Base-by-base conservation (phyloP, 2,888 invertebrate genomes). In the Andrena bicolor region DNA sequence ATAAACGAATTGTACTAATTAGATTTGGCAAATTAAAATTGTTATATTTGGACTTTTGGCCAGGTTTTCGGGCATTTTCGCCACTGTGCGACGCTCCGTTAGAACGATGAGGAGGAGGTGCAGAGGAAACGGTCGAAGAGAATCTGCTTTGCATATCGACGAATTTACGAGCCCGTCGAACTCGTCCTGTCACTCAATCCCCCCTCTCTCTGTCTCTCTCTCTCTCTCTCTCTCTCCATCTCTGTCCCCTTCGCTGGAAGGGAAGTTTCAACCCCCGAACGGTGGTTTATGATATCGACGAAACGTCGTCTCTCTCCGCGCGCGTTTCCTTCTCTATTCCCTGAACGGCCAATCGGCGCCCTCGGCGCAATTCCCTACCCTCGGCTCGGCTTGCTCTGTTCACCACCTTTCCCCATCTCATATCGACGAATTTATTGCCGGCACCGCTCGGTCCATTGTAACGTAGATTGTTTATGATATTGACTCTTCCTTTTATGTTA, bases 401-500 rank as follows among this genome's bases (percentile, higher is more conserved):
- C 76, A 63, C 69, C 82, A 76, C 82, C 74, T 82, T 82, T 60
- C 72, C 82, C 73, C 66, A 56, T 82, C 84, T 84, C 87, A 75
- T 91, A 91, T 91, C 91, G 89, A 91, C 89, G 89, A 91, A 91
- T 91, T 91, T 90, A 91, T 90, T 76, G 86, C 78, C 80, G 85
- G 49, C 68, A 70, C 68, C 72, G 82, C 80, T 86, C 84, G 86
- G 86, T 78, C 89, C 83, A 88, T 90, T 90, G 90, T 90, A 88
- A 86, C 88, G 76, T 81, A 77, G 87, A 90, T 89, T 90, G 89
- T 93, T 93, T 93, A 93, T 90, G 93, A 93, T 93, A 93, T 92
- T 92, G 92, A 93, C 93, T 92, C 91, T 92, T 92, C 90, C 90
- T 91, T 91, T 91, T 91, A 91, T 91, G 91, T 91, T 91, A 91